Percentiles rank a stretch among this genome's conserved stretches.
phyloP scores from a whole-genome alignment of 2,113 vertebrate species.

The Lynx canadensis region DNA sequence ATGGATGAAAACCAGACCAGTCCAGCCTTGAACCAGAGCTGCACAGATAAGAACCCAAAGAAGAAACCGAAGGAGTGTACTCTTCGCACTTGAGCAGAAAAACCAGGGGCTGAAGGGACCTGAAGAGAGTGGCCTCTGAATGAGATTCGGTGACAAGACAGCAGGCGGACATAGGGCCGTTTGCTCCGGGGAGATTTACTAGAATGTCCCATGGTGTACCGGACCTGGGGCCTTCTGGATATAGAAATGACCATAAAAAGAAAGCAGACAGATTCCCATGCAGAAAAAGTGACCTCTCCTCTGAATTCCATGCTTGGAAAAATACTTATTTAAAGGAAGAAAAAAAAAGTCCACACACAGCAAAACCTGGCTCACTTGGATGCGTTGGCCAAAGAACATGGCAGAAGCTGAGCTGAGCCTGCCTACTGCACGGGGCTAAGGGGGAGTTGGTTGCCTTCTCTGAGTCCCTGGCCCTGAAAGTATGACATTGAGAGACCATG shows the following conservation, averaged over 20 bases:
- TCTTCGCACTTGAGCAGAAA: constrained; percentile 81
- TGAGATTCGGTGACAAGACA: constrained; percentile 67
- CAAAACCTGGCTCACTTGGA: constrained; percentile 60
- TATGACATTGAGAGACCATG: not conserved
- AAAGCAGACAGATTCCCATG: constrained; percentile 73
- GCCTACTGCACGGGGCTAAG: fast-evolving
- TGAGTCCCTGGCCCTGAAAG: not conserved
- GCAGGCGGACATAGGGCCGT: not conserved
- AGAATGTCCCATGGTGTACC: not conserved
- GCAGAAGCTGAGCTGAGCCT: not conserved
- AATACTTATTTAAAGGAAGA: constrained; percentile 71
- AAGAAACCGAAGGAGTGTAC: constrained; percentile 77
- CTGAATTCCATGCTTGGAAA: constrained; percentile 79
- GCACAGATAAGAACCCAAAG: constrained; percentile 82
- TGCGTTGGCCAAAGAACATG: not conserved
- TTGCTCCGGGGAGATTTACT: not conserved
- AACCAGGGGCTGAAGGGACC: constrained; percentile 68
- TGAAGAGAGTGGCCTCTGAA: constrained; percentile 71
- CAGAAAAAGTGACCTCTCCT: constrained; percentile 79
- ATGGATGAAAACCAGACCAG: constrained; percentile 87
- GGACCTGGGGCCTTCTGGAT: constrained; percentile 66
- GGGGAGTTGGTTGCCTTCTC: not conserved
- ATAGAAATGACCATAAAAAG: constrained; percentile 81
- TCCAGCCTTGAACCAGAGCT: constrained; percentile 80
- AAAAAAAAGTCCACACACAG: constrained; percentile 36